Conservation (phyloP, 2,888 invertebrate species). For the Tuta absoluta region DNA sequence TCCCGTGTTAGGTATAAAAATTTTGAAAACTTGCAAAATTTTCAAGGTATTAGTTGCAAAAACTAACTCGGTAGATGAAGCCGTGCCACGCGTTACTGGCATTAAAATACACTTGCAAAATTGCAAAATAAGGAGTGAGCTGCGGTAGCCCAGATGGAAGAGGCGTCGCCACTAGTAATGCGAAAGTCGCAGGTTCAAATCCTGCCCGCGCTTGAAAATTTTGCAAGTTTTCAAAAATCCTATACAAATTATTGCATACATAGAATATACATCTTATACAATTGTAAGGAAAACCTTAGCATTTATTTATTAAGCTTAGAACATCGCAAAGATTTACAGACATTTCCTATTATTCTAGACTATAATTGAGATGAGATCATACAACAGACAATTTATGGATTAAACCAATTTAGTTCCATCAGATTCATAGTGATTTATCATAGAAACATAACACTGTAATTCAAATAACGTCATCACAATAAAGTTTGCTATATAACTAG, state of each 20-base stretch:
- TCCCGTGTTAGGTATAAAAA: too few species aligned
- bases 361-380: constrained; percentile 18
- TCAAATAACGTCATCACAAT: neutral
- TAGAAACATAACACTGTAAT: neutral
- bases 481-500: neutral
- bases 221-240: neutral
- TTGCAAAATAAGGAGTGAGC: too few species aligned
- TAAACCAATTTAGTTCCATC: neutral
- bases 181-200: too few species aligned
- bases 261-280: neutral
- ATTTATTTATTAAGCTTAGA: constrained; percentile 1
- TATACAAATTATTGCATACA: neutral
- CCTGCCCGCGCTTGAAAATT: too few species aligned
- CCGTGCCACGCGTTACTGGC: too few species aligned
- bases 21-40: too few species aligned
- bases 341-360: constrained; percentile 4
- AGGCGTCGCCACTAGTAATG: too few species aligned
- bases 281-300: neutral
- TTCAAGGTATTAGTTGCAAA: too few species aligned
- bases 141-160: too few species aligned
- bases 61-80: too few species aligned
- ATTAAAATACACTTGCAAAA: too few species aligned
- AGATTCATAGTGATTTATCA: neutral
- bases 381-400: constrained; percentile 10
- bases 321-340: constrained; percentile 6